Evolutionary conservation across 2,888 invertebrate species (phyloP).

Genomic region (Chloromyia formosa): DNA sequence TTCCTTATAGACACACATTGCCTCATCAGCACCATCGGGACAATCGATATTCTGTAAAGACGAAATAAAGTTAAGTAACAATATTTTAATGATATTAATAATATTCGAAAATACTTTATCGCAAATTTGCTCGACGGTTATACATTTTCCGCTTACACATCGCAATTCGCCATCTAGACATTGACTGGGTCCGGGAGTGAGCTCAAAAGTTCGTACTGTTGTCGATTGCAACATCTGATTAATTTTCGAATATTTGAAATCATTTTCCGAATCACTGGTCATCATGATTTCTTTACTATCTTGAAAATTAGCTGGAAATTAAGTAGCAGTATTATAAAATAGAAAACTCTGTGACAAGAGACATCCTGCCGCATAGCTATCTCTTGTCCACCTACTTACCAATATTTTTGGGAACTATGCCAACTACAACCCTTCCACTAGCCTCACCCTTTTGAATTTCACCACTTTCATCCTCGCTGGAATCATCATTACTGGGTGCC

Average conservation of each 20-base stretch:
- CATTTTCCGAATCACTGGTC: conserved; percentile 68
- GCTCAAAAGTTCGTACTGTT: conserved; percentile 51
- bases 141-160: conserved; percentile 73
- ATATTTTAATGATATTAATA: too few species aligned
- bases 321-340: background rate
- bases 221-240: conserved; percentile 40
- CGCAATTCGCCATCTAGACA: conserved; percentile 69
- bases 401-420: conserved; percentile 47
- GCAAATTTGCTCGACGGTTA: conserved; percentile 71
- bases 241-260: conserved; percentile 59
- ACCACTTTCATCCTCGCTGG: conserved; percentile 44
- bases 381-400: conserved; percentile 42
- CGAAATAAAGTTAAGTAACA: background rate
- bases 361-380: background rate
- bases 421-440: conserved; percentile 47
- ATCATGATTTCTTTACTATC: conserved; percentile 70
- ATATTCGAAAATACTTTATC: conserved; percentile 62
- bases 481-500: conserved; percentile 49
- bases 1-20: conserved; percentile 69
- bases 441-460: conserved; percentile 50
- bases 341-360: background rate
- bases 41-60: conserved; percentile 65
- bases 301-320: conserved; percentile 66
- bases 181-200: conserved; percentile 63
- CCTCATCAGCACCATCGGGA: conserved; percentile 72